phyloP scores from a whole-genome alignment of 1,140 invertebrate genomes.

The Pogonomyrmex californicus region DNA sequence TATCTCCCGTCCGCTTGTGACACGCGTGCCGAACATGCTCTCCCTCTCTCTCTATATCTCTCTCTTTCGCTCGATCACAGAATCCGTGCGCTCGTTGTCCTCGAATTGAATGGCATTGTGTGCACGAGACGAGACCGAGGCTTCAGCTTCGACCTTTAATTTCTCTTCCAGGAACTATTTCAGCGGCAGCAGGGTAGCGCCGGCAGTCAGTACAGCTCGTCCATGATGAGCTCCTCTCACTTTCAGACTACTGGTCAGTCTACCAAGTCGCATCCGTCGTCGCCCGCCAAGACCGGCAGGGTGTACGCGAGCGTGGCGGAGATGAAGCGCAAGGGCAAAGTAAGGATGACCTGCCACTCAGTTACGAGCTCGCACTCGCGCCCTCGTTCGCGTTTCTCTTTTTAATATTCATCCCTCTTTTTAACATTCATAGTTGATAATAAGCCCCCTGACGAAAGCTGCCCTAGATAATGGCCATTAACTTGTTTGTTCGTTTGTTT shows the following conservation, averaged over 20 bases:
- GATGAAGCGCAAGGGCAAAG: conserved; percentile 95
- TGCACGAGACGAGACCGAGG: conserved; percentile 70
- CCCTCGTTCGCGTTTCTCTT: conserved; percentile 46
- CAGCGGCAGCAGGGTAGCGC: conserved; percentile 90
- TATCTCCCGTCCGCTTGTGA: conserved; percentile 9
- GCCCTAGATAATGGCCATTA: conserved; percentile 43
- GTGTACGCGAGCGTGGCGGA: conserved; percentile 98
- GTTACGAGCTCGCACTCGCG: conserved; percentile 47
- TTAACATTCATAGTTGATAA: conserved; percentile 24
- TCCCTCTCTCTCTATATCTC: conserved; percentile 1
- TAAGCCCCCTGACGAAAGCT: conserved; percentile 31
- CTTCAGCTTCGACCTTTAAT: conserved; percentile 80
- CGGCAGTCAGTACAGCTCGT: conserved; percentile 85
- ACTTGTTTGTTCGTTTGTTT: conserved; percentile 25
- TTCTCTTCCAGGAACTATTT: conserved; percentile 91
- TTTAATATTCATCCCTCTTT: conserved; percentile 29
- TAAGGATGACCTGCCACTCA: conserved; percentile 82
- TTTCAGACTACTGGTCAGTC: conserved; percentile 90
- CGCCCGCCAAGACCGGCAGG: conserved; percentile 89
- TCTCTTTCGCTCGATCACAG: conserved; percentile 57
- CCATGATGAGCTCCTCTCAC: conserved; percentile 91
- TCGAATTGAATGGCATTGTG: conserved; percentile 71
- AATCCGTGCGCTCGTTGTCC: conserved; percentile 68
- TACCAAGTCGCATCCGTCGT: conserved; percentile 89
- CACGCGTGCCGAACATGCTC: conserved; percentile 19